Evolutionary conservation across 2,113 vertebrate genomes (phyloP), one percentile per base, ranked within the genome.

Genomic region (Parotia lawesii): DNA sequence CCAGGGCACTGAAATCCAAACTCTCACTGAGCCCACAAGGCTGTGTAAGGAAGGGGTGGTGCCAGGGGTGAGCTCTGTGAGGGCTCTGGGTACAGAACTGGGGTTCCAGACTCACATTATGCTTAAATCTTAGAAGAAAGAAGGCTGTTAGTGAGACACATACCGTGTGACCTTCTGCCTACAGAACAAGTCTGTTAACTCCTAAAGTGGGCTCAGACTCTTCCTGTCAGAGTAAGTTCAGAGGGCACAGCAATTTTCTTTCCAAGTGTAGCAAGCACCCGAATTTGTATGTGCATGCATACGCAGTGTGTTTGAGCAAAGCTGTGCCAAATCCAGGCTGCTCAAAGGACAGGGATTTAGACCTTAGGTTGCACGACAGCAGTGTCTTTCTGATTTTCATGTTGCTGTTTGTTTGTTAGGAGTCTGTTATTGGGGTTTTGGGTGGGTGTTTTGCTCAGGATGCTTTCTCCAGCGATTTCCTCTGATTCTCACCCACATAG

Each of bases 21-120:
- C 29, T 29, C 5, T 25, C 0, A 0, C 17, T 27, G 31, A 44
- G 44, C 3, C 2, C 20, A 13, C 0, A 0, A 6, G 18, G 11
- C 33, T 58, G 42, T 2, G 2, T 13, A 8, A 44, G 18, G 62
- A 25, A 0, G 5, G 53, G 13, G 8, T 7, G 1, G 5, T n/a
- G 16, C 45, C 27, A 37, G n/a, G 1, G 2, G 12, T 28, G 71
- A 66, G 35, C 1, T 0, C 37, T 0, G 0, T 38, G 60, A 33
- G 24, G 51, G 22, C 42, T 51, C 28, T 1, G 0, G 1, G 38
- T 47, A 24, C 1, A 8, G 45, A 70, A 35, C 15, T 4, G 4
- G 1, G 0, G 9, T n/a, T 75, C 35, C 20, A 80, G 54, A 24
- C 6, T 69, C 5, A 0, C 3, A 2, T 86, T 62, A 64, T 56